Evolutionary conservation across 2,113 vertebrate species (phyloP).

Genomic region (Sceloporus tristichus): DNA sequence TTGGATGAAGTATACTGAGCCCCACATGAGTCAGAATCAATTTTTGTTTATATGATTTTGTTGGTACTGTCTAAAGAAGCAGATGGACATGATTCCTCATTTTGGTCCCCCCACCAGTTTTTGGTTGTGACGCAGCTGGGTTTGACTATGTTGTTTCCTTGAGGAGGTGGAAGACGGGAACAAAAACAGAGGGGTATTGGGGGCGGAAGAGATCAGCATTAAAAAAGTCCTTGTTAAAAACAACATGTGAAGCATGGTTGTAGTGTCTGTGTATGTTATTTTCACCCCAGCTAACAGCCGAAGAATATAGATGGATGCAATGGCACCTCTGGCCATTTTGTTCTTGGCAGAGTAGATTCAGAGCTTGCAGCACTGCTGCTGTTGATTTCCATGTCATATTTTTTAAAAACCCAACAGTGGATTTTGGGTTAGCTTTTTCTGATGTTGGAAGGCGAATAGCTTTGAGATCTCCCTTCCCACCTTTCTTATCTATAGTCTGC

Average conservation of each 20-base stretch:
- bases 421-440: slow-evolving; percentile 60
- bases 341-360: slow-evolving; percentile 49
- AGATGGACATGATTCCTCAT: slow-evolving; percentile 58
- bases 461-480: slow-evolving; percentile 31
- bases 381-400: slow-evolving; percentile 68
- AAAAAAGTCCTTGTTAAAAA: background rate
- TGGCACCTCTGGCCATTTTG: slow-evolving; percentile 67
- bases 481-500: slow-evolving; percentile 49
- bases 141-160: slow-evolving; percentile 47
- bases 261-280: background rate
- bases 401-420: slow-evolving; percentile 42
- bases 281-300: background rate
- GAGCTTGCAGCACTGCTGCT: slow-evolving; percentile 68
- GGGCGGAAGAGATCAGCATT: background rate
- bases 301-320: slow-evolving; percentile 10
- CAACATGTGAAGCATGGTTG: background rate
- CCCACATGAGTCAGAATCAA: slow-evolving; percentile 8
- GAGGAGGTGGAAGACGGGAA: slow-evolving; percentile 49
- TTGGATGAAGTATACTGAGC: slow-evolving; percentile 27
- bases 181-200: slow-evolving; percentile 26
- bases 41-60: background rate
- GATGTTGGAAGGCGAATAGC: slow-evolving; percentile 64
- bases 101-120: slow-evolving; percentile 51
- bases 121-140: slow-evolving; percentile 70
- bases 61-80: slow-evolving; percentile 33